phyloP scores from a whole-genome alignment of 35 echinoderm and acorn worm genomes.

The Amphiura filiformis region DNA sequence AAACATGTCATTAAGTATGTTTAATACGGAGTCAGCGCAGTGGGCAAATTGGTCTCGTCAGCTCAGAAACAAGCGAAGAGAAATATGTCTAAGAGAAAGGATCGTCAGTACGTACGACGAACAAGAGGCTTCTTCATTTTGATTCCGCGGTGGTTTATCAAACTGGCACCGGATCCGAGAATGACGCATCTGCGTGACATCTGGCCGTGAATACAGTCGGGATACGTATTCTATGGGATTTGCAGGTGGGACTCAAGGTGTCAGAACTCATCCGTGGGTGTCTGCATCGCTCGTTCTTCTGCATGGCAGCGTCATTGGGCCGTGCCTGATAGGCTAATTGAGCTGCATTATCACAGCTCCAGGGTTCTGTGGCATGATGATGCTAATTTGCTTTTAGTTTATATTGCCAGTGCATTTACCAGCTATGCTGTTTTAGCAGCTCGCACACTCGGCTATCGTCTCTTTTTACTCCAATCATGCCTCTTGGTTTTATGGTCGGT shows the following conservation, averaged over 20 bases:
- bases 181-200: not conserved
- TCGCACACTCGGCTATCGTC: no score
- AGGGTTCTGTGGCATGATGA: not conserved
- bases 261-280: not conserved
- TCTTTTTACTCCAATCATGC: no score
- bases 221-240: not conserved
- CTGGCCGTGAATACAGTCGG: not conserved
- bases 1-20: constrained; percentile 3
- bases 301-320: not conserved
- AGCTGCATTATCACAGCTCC: not conserved
- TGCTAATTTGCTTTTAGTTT: not conserved
- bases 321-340: constrained; percentile 2
- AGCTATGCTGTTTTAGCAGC: not conserved
- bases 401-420: constrained; percentile 5
- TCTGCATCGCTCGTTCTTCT: not conserved
- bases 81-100: not conserved
- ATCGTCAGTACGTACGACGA: not conserved
- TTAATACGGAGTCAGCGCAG: not conserved
- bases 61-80: not conserved
- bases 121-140: not conserved
- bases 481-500: no score
- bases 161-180: not conserved
- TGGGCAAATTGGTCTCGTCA: constrained; percentile 7
- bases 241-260: not conserved
- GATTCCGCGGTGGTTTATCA: not conserved